Evolutionary conservation across 2,113 vertebrate species (phyloP), one percentile per base, ranked within the genome.

Genomic region (Acrocephalus arundinaceus): DNA sequence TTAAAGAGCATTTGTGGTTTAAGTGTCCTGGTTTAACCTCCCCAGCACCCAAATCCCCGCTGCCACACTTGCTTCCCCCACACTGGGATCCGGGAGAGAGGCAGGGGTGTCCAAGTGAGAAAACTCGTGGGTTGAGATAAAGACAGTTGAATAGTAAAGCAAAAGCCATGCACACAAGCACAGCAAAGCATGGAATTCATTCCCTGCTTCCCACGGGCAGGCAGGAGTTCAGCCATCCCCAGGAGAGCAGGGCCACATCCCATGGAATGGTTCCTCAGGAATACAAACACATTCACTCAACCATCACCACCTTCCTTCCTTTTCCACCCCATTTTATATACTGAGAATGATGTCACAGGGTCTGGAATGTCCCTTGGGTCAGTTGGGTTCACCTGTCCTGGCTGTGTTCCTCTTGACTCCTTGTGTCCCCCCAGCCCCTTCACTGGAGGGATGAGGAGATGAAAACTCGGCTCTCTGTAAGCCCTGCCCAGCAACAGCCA

Each of bases 1-100:
- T 95, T 89, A 92, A 91, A 85, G 62, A 82, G 43, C 83, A 52
- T 78, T 87, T 92, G 87, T 85, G 77, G 43, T 75, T 75, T 25
- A 6, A n/a, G 7, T 49, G 70, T 81, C 57, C 62, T 39, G 76
- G 27, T 57, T 75, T 81, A 24, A 39, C 76, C 55, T 68, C 49
- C 46, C 39, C 65, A 54, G 73, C 18, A 9, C 22, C 33, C 10
- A 0, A 24, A 13, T 39, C 39, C 84, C 15, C 0, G 0, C 46
- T 54, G 73, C 46, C 39, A 61, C 73, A 6, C 27, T 46, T 3
- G 0, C 45, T 68, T 12, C 54, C 46, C 84, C 33, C 74, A 23
- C 2, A 0, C 41, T 6, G 35, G 55, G 35, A 24, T 10, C 46
- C 17, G 17, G 61, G 48, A 68, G 67, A 54, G 31, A 68, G 61